Evolutionary conservation across 2,888 invertebrate species (phyloP), one percentile per base, ranked within the genome.

Genomic region (Oligia strigilis): DNA sequence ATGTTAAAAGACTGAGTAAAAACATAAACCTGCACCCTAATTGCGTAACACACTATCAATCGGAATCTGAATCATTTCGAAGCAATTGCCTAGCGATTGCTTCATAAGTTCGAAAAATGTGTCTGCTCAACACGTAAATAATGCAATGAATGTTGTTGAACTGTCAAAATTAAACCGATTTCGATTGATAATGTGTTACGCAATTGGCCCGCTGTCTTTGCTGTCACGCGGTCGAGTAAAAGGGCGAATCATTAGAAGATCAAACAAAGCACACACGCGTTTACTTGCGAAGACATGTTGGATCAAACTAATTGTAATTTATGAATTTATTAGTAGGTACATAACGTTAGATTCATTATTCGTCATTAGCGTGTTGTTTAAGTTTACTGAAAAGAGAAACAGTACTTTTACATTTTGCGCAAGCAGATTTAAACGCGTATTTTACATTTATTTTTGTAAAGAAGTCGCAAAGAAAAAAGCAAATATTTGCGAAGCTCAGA

Each of bases 271-370:
- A 23, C 36, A 52, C 36, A 52, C 13, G 58, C 23, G 23, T 60
- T 40, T n/a, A 52, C 19, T 14, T n/a, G 40, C 29, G 40, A 62
- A 64, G 23, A 29, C 13, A 64, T 64, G 49, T 29, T 52, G 40
- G 8, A 66, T 49, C 14, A 23, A 77, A 78, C 55, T 78, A 78
- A 78, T 78, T 78, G 19, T 78, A 78, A 78, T 78, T 67, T 17
- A 78, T 78, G 29, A 76, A n/a, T 43, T 43, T 43, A 52, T 29
- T 60, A 29, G 23, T 40, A 17, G 4, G n/a, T 64, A 49, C 29
- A 46, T n/a, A 52, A 64, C 29, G 40, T 52, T 13, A 78, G 8
- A 49, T 23, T 78, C 78, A 79, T 79, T 67, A 60, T 60, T 79
- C 67, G 58, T 79, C 49, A 80, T 79, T 69, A 79, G 29, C 49